These are phyloP conservation scores for Lepidocolaptes lacrymiger DNA, from an alignment of 2,797 vertebrate genomes.

Conservation along the genomic window DNA sequence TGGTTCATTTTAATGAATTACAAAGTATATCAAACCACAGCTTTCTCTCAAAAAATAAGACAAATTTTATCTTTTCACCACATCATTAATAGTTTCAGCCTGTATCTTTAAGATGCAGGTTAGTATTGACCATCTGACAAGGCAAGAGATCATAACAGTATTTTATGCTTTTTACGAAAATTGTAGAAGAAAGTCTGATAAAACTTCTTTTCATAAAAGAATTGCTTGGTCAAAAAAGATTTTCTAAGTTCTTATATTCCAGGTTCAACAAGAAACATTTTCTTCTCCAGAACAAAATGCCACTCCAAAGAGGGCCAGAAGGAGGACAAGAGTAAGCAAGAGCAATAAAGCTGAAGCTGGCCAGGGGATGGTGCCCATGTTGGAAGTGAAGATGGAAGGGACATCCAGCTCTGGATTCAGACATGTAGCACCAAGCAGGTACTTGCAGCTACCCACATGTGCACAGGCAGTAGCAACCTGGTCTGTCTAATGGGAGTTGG, in stretches of 20 bases:
- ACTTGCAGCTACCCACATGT: background rate
- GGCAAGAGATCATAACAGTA: background rate
- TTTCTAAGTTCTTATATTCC: background rate
- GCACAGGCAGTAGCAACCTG: background rate
- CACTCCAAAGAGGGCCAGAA: background rate
- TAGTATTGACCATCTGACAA: background rate
- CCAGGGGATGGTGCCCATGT: background rate
- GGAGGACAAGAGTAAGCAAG: background rate
- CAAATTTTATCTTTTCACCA: background rate
- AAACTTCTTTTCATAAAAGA: background rate
- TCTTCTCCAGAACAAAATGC: background rate
- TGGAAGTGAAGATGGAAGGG: background rate
- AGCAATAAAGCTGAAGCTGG: background rate
- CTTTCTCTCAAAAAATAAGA: background rate
- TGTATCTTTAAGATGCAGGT: background rate
- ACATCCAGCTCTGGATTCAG: background rate
- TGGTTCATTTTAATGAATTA: background rate
- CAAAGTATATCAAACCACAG: background rate
- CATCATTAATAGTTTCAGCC: background rate
- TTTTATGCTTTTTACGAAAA: background rate
- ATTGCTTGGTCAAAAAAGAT: background rate
- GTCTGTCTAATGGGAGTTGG: background rate
- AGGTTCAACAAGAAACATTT: background rate
- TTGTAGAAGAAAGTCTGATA: background rate
- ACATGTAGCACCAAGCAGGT: rapidly evolving